Evolutionary conservation across 2,797 vertebrate genomes (phyloP).

Genomic region (Odontamblyopus rebecca): DNA sequence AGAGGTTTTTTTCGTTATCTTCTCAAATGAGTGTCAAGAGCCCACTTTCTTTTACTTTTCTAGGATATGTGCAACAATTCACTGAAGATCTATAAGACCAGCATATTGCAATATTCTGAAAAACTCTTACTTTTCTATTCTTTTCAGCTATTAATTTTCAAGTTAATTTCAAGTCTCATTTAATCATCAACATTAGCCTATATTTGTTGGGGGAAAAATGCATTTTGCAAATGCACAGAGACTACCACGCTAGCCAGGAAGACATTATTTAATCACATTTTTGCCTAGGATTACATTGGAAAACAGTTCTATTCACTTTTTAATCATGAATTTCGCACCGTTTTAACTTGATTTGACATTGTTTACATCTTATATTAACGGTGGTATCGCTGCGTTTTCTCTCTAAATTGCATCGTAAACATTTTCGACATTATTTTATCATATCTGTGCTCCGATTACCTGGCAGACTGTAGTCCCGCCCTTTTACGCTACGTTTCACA

Average conservation of each 20-base stretch:
- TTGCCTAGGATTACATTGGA: neutral
- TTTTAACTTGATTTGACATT: neutral
- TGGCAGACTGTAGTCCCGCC: constrained; percentile 7
- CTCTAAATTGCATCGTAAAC: neutral
- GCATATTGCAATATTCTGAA: too few species aligned
- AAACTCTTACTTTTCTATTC: too few species aligned
- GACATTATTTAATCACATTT: neutral
- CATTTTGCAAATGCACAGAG: too few species aligned
- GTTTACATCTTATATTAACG: neutral
- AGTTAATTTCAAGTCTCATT: too few species aligned
- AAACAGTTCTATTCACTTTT: neutral
- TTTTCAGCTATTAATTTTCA: too few species aligned
- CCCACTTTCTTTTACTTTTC: too few species aligned
- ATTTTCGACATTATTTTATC: neutral
- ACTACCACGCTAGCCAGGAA: too few species aligned
- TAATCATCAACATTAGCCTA: too few species aligned
- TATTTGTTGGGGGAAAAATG: too few species aligned
- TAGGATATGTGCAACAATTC: too few species aligned
- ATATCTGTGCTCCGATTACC: neutral
- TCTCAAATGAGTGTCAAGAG: too few species aligned
- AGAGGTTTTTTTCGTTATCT: neutral
- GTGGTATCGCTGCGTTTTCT: neutral
- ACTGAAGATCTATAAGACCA: too few species aligned
- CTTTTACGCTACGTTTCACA: constrained; percentile 11
- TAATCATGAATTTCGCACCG: neutral